phyloP scores from a whole-genome alignment of 2,888 invertebrate genomes.

The Cantharis rustica region DNA sequence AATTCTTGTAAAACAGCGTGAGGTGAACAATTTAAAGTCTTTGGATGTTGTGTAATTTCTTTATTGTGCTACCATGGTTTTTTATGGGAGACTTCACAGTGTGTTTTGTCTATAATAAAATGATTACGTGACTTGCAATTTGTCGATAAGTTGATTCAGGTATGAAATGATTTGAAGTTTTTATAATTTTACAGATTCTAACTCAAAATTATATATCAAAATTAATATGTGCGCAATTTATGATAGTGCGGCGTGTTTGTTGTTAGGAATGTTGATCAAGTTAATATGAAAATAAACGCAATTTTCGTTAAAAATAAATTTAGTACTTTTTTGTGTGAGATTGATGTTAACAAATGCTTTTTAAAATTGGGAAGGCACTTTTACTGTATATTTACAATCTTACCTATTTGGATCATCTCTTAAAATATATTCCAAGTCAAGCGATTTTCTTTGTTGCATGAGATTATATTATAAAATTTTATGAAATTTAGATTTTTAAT shows the following conservation, averaged over 20 bases:
- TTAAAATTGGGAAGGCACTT: background rate
- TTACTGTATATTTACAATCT: background rate
- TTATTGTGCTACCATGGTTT: slow-evolving; percentile 9
- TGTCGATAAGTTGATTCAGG: slow-evolving; percentile 11
- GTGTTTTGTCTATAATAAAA: slow-evolving; percentile 21
- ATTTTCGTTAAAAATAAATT: background rate
- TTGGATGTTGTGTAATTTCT: slow-evolving; percentile 11
- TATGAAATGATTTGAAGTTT: slow-evolving; percentile 13
- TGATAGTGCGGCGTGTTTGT: background rate
- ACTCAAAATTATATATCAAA: background rate
- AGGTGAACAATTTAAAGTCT: slow-evolving; percentile 18
- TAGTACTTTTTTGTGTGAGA: background rate
- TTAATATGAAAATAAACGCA: background rate
- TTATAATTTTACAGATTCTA: slow-evolving; percentile 15
- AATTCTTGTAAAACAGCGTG: slow-evolving; percentile 19
- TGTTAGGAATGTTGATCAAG: background rate
- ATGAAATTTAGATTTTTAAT: background rate
- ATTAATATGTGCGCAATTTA: background rate
- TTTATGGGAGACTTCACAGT: slow-evolving; percentile 11
- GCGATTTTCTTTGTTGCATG: background rate
- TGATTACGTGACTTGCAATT: slow-evolving; percentile 19
- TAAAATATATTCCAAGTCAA: background rate
- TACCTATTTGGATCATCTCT: background rate
- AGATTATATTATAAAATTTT: background rate
- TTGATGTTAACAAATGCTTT: background rate